Evolutionary conservation across 2,113 vertebrate species (phyloP).

Genomic region (Pelodiscus sinensis): DNA sequence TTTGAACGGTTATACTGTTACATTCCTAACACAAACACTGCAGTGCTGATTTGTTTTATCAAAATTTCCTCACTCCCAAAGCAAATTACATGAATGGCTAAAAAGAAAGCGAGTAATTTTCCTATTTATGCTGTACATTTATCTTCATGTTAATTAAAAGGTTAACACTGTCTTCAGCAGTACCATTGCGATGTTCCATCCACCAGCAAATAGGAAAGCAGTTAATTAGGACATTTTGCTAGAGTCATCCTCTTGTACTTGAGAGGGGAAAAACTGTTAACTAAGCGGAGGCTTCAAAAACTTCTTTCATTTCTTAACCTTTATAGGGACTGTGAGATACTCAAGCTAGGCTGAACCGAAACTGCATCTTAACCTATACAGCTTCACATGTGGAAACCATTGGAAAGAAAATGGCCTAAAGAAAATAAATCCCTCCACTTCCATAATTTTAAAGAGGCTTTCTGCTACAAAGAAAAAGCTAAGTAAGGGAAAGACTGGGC

Average conservation of each 20-base stretch:
- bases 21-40: not conserved
- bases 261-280: not conserved
- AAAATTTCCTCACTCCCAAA: not conserved
- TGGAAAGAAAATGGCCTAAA: not conserved
- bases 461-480: not conserved
- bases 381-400: not conserved
- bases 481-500: not conserved
- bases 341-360: slow-evolving; percentile 1
- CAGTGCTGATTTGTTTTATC: not conserved
- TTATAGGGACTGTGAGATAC: slow-evolving; percentile 42
- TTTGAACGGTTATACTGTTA: too few relatives aligned
- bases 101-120: not conserved
- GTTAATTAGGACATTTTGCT: not conserved
- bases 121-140: not conserved
- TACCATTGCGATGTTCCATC: not conserved
- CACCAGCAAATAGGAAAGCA: not conserved
- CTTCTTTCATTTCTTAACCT: slow-evolving; percentile 27
- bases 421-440: not conserved
- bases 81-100: slow-evolving; percentile 21
- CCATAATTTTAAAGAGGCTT: not conserved
- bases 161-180: not conserved
- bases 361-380: not conserved
- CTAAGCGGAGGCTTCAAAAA: not conserved
- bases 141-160: not conserved
- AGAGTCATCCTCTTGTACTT: not conserved